Conservation (phyloP, 2,888 invertebrate species). For the Plagodis pulveraria region DNA sequence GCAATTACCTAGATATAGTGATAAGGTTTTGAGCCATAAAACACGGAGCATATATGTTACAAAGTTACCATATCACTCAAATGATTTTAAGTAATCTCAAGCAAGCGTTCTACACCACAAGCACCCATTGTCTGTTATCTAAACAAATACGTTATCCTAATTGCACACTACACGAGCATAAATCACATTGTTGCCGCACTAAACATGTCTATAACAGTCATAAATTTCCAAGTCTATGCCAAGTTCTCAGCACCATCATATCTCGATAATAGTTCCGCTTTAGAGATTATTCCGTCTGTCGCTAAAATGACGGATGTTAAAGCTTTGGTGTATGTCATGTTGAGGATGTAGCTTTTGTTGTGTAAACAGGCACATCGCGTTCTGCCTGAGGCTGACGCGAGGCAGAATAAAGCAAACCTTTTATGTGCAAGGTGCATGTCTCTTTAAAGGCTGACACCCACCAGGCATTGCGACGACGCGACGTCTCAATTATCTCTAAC, state of each 20-base stretch:
- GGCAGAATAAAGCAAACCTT: conserved; percentile 36
- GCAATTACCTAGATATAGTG: too few relatives aligned
- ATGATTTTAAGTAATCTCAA: too few relatives aligned
- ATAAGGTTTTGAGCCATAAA: too few relatives aligned
- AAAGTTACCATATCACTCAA: too few relatives aligned
- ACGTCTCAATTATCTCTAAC: conserved; percentile 77
- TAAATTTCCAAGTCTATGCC: conserved; percentile 38
- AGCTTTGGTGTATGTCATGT: conserved; percentile 12
- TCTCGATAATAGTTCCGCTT: conserved; percentile 34
- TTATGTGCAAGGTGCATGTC: conserved; percentile 60
- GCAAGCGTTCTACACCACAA: conserved; percentile 18
- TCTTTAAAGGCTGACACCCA: conserved; percentile 65
- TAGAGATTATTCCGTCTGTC: conserved; percentile 11
- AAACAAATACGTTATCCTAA: conserved; percentile 28
- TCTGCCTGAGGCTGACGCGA: conserved; percentile 21
- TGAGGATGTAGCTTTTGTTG: conserved; percentile 33
- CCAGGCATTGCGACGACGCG: conserved; percentile 59
- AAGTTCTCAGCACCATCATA: conserved; percentile 37
- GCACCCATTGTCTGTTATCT: conserved; percentile 5
- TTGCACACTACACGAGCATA: conserved; percentile 35
- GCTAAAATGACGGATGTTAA: conserved; percentile 20
- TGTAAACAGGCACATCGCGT: conserved; percentile 48
- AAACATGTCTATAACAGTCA: conserved; percentile 48
- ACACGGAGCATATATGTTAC: too few relatives aligned
- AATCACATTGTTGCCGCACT: conserved; percentile 47